Evolutionary conservation across 1,140 invertebrate genomes (phyloP).

Genomic region (Laodelphax striatellus): DNA sequence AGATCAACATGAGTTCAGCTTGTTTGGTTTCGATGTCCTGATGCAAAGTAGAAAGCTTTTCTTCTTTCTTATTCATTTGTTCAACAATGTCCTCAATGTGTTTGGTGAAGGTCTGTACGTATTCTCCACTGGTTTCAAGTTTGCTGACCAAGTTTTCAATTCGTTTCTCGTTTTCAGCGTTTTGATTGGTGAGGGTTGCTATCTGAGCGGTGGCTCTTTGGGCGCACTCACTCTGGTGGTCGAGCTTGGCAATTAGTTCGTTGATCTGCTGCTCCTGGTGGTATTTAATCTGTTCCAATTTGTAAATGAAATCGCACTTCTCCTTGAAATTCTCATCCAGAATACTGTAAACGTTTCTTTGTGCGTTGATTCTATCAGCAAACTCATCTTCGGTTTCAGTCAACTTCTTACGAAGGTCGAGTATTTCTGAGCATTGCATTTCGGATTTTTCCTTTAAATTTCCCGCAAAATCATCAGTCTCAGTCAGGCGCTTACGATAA

Average conservation of each 20-base stretch:
- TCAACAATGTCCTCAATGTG: constrained; percentile 11
- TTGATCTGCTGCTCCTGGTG: constrained; percentile 8
- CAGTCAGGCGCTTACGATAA: constrained; percentile 4
- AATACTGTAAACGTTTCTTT: constrained; percentile 6
- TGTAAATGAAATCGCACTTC: constrained; percentile 3
- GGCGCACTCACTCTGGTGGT: constrained; percentile 9
- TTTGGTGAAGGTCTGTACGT: constrained; percentile 10
- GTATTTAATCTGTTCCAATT: not conserved
- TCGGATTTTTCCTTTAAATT: not conserved
- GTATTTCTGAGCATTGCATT: constrained; percentile 8
- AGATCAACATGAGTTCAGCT: constrained; percentile 10
- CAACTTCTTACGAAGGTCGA: constrained; percentile 1
- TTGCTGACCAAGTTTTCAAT: constrained; percentile 7
- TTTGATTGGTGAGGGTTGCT: not conserved
- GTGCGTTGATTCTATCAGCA: constrained; percentile 12
- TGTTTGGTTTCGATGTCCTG: constrained; percentile 14
- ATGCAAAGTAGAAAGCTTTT: constrained; percentile 2
- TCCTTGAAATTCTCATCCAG: constrained; percentile 3
- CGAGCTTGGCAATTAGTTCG: constrained; percentile 3
- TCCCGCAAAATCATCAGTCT: constrained; percentile 4
- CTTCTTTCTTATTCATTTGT: constrained; percentile 9
- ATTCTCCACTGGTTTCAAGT: constrained; percentile 10
- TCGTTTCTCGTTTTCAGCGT: not conserved
- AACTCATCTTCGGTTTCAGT: constrained; percentile 8
- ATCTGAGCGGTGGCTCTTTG: constrained; percentile 8